These are phyloP conservation scores for Leptocoma aspasia DNA, from an alignment of 2,113 vertebrate species.

Conservation along the genomic window DNA sequence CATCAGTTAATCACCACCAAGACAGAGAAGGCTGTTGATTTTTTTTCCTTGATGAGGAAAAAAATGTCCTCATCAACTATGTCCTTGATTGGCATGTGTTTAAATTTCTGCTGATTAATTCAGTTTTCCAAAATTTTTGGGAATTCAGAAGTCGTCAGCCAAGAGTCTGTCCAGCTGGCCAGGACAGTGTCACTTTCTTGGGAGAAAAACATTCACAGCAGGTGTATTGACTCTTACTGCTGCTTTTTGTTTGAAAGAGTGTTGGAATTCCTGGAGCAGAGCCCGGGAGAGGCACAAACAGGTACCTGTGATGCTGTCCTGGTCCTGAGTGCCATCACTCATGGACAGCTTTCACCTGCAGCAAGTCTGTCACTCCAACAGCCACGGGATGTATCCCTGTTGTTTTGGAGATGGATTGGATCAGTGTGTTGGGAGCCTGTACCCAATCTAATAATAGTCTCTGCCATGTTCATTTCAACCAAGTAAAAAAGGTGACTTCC, in stretches of 20 bases:
- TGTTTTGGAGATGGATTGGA: not conserved
- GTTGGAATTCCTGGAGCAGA: not conserved
- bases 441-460: not conserved
- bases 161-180: not conserved
- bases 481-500: not conserved
- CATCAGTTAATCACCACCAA: not conserved
- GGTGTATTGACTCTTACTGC: not conserved
- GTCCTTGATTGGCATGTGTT: not conserved
- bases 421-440: not conserved
- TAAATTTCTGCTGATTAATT: not conserved
- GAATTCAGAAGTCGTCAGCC: not conserved
- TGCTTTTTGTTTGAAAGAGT: not conserved
- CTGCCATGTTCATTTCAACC: not conserved
- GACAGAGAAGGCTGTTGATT: not conserved
- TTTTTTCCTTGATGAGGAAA: not conserved
- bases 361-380: not conserved
- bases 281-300: not conserved
- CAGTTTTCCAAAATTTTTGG: not conserved
- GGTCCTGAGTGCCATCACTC: not conserved
- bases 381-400: not conserved
- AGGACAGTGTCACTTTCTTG: not conserved
- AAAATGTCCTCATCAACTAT: too few relatives aligned
- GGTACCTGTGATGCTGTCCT: not conserved
- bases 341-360: not conserved
- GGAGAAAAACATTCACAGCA: not conserved